Conservation (phyloP, 2,888 invertebrate genomes). For the Trachelus troglodyta region DNA sequence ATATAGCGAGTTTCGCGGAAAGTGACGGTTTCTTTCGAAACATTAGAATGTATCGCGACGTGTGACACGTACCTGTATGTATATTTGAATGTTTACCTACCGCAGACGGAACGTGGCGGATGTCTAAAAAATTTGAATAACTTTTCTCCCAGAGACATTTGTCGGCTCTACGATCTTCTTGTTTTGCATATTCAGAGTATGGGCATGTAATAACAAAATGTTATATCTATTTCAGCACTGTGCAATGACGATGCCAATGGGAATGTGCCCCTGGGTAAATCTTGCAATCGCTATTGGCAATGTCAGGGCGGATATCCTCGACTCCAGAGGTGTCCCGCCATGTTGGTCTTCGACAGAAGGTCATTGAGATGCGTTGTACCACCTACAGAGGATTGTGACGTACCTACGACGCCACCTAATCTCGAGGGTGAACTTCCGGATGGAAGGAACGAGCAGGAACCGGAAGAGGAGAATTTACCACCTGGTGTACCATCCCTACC, state of each 20-base stretch:
- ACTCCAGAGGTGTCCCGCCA: conserved; percentile 89
- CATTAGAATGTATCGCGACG: not conserved
- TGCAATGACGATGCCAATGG: conserved; percentile 93
- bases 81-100: not conserved
- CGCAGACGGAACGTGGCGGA: not conserved
- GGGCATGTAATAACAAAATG: not conserved
- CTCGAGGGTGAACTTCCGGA: conserved; percentile 58
- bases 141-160: not conserved
- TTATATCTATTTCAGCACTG: conserved; percentile 73
- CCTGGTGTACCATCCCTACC: conserved; percentile 61
- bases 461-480: conserved; percentile 63
- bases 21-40: conserved; percentile 25
- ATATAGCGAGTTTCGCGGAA: conserved; percentile 22
- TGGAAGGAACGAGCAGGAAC: conserved; percentile 60
- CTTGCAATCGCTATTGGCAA: conserved; percentile 94
- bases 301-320: conserved; percentile 94
- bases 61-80: not conserved
- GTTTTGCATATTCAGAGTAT: not conserved
- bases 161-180: not conserved
- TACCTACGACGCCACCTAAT: conserved; percentile 79
- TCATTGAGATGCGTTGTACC: conserved; percentile 88
- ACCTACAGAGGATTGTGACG: conserved; percentile 89
- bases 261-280: conserved; percentile 90
- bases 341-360: conserved; percentile 88
- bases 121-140: conserved; percentile 2